A percentile compares a stretch with the other conserved stretches of the same genome.
Evolutionary conservation across 2,888 invertebrate species (phyloP).

Genomic region (Hydrotaea diabolus): DNA sequence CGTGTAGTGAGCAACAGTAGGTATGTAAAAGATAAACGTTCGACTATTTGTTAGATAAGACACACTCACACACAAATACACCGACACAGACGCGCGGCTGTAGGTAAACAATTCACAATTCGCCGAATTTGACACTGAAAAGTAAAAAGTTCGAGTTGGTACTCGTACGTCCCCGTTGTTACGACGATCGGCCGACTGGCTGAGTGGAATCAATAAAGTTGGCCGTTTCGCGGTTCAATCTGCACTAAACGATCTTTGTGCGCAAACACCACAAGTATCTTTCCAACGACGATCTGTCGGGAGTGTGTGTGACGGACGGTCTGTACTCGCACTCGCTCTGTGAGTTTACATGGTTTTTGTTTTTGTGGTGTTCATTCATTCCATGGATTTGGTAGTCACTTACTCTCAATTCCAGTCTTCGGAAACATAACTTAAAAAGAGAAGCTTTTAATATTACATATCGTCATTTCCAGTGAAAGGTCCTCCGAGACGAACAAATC

Average conservation of each 20-base stretch:
- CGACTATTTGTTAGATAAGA: constrained; percentile 51
- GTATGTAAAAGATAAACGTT: constrained; percentile 49
- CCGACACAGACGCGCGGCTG: background rate
- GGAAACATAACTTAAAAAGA: background rate
- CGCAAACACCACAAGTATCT: constrained; percentile 1
- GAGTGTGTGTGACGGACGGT: background rate
- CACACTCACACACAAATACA: background rate
- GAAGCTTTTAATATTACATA: too few relatives aligned
- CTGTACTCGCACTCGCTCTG: background rate
- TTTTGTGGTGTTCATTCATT: too few relatives aligned
- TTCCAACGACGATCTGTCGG: background rate
- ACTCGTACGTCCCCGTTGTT: background rate
- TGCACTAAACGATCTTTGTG: constrained; percentile 54
- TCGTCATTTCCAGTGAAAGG: too few relatives aligned
- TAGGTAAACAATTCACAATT: constrained; percentile 14
- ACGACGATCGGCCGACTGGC: background rate
- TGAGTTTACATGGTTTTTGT: constrained; percentile 5
- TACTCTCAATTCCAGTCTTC: background rate
- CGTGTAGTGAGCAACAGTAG: background rate
- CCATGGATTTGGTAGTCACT: background rate
- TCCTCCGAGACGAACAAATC: too few relatives aligned
- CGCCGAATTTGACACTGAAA: constrained; percentile 20
- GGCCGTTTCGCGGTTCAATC: constrained; percentile 48
- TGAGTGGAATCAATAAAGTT: constrained; percentile 27
- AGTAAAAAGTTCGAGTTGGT: constrained; percentile 4